Conservation (phyloP, 1,140 invertebrate species). For the Zaprionus camerounensis region DNA sequence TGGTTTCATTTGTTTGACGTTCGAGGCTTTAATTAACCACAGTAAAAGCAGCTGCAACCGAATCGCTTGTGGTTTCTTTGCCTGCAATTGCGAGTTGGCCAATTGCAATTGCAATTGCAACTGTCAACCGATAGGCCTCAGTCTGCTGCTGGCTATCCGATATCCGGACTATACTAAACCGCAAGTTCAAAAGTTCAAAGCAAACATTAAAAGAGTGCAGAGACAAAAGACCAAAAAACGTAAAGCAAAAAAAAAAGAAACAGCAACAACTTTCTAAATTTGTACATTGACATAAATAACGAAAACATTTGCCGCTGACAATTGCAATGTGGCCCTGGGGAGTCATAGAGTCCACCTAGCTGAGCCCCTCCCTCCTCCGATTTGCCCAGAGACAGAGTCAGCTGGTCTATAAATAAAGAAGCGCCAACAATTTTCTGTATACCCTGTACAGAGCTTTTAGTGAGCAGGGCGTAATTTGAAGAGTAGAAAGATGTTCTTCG, state of each 20-base stretch:
- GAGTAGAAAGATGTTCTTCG: neutral
- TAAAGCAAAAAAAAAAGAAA: constrained; percentile 15
- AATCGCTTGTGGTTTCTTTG: constrained; percentile 57
- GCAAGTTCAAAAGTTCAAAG: constrained; percentile 66
- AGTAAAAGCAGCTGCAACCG: constrained; percentile 52
- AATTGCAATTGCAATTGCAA: constrained; percentile 63
- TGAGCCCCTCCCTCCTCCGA: neutral
- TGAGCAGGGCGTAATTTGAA: neutral
- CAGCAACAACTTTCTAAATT: constrained; percentile 49
- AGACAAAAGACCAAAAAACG: constrained; percentile 38
- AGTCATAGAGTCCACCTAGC: constrained; percentile 28
- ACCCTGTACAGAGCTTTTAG: neutral
- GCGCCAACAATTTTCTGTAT: constrained; percentile 15
- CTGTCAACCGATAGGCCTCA: constrained; percentile 66
- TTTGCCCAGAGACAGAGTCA: neutral
- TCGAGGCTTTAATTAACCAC: constrained; percentile 63
- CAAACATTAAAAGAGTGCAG: neutral
- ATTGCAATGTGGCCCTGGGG: constrained; percentile 54
- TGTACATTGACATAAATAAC: constrained; percentile 54
- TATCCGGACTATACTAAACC: constrained; percentile 54
- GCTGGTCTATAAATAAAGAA: constrained; percentile 44
- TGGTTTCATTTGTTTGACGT: constrained; percentile 51
- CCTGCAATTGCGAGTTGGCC: constrained; percentile 18
- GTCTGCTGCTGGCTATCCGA: constrained; percentile 48
- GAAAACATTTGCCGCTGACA: constrained; percentile 55